phyloP scores from a whole-genome alignment of 2,113 vertebrate genomes.

The Rallus limicola region DNA sequence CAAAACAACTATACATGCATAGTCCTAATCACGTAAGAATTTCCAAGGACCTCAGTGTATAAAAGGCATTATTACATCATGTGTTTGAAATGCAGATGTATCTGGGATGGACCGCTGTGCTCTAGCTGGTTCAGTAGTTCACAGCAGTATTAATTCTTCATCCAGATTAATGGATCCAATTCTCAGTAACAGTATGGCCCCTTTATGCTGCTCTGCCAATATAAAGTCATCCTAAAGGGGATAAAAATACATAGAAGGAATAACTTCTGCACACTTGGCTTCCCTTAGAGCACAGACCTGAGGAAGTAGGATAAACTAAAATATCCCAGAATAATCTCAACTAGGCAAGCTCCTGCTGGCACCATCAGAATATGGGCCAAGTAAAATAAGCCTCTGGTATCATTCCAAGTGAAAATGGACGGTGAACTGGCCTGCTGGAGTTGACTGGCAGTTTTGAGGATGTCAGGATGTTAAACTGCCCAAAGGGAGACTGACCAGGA shows the following conservation, averaged over 20 bases:
- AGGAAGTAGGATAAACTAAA: conserved; percentile 1
- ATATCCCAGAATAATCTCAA: not conserved
- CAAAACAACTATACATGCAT: not conserved
- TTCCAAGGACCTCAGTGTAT: not conserved
- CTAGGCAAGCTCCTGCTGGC: not conserved
- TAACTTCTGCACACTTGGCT: not conserved
- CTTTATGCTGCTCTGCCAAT: not conserved
- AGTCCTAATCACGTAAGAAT: not conserved
- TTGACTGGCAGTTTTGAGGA: not conserved
- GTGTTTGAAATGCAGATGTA: conserved; percentile 21
- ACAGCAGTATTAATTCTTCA: conserved; percentile 12
- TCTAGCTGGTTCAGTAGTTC: conserved; percentile 38
- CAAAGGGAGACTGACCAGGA: not conserved
- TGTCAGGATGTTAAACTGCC: not conserved
- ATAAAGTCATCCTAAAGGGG: not conserved
- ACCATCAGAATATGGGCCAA: not conserved
- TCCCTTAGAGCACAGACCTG: not conserved
- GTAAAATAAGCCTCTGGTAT: not conserved
- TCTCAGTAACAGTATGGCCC: not conserved
- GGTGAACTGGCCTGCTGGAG: not conserved
- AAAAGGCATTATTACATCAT: conserved; percentile 38
- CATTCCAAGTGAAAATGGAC: not conserved
- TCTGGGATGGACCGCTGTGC: not conserved
- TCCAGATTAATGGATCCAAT: not conserved
- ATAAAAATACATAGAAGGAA: not conserved